Evolutionary conservation across 2,888 invertebrate genomes (phyloP).

Genomic region (Drosophila mercatorum): DNA sequence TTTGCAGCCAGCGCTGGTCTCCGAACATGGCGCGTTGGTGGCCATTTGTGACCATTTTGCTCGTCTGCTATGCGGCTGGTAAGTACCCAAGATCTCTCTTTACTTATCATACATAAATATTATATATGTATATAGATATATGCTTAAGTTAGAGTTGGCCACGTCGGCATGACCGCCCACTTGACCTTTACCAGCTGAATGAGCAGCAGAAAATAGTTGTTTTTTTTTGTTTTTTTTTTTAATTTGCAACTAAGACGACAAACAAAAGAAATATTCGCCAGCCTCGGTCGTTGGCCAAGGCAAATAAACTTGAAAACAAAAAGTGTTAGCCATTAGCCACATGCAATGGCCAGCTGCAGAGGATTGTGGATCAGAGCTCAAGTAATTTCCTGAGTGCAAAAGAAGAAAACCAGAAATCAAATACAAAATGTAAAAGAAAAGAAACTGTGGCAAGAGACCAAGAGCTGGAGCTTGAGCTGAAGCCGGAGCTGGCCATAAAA

Average conservation of each 20-base stretch:
- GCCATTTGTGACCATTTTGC: slow-evolving; percentile 82
- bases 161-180: slow-evolving; percentile 48
- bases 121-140: neutral
- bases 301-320: slow-evolving; percentile 62
- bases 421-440: slow-evolving; percentile 13
- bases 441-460: slow-evolving; percentile 68
- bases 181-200: slow-evolving; percentile 68
- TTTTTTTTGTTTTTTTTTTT: slow-evolving; percentile 42
- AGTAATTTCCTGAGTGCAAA: slow-evolving; percentile 41
- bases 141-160: slow-evolving; percentile 40
- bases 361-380: slow-evolving; percentile 12
- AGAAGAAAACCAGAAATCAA: slow-evolving; percentile 21
- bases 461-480: neutral
- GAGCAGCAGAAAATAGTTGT: slow-evolving; percentile 24
- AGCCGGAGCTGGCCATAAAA: slow-evolving; percentile 51
- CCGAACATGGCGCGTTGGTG: slow-evolving; percentile 84
- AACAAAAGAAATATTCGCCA: slow-evolving; percentile 20
- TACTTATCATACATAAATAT: slow-evolving; percentile 6
- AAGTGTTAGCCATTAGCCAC: slow-evolving; percentile 54
- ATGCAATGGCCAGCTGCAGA: slow-evolving; percentile 47
- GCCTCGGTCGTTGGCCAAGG: slow-evolving; percentile 63
- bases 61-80: slow-evolving; percentile 82
- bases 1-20: slow-evolving; percentile 67
- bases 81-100: slow-evolving; percentile 62
- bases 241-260: slow-evolving; percentile 37